Conservation (phyloP, 2,797 vertebrate genomes). For the Melanotaenia maccullochi region DNA sequence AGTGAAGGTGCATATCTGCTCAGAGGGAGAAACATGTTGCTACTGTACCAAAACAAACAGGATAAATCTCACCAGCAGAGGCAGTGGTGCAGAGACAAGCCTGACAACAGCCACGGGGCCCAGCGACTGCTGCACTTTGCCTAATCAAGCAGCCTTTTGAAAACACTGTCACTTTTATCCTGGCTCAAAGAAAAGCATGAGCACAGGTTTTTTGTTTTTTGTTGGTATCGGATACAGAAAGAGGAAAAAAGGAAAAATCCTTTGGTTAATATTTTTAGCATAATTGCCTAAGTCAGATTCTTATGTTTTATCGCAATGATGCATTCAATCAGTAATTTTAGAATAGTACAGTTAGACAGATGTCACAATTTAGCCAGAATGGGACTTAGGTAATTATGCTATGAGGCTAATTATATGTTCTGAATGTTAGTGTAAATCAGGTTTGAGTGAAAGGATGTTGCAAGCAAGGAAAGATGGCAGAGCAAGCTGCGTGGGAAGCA, state of each 20-base stretch:
- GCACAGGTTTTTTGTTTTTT: conserved; percentile 26
- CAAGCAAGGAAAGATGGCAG: conserved; percentile 4
- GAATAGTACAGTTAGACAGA: too few species aligned
- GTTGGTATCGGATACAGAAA: conserved; percentile 36
- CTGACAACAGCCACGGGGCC: conserved; percentile 76
- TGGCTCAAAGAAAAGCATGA: conserved; percentile 33
- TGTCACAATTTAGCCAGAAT: too few species aligned
- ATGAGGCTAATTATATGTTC: neutral
- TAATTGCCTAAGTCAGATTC: too few species aligned
- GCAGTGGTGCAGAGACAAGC: conserved; percentile 71
- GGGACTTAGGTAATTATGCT: too few species aligned
- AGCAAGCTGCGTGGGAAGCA: conserved; percentile 21
- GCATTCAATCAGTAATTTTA: too few species aligned
- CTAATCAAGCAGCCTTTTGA: conserved; percentile 78
- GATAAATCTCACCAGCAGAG: conserved; percentile 77
- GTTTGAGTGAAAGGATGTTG: conserved; percentile 1
- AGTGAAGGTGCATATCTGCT: conserved; percentile 70
- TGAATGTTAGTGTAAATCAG: neutral
- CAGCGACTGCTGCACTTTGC: conserved; percentile 56
- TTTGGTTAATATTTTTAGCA: neutral
- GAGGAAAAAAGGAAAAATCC: conserved; percentile 21
- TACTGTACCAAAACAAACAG: conserved; percentile 78
- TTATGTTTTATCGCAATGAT: too few species aligned
- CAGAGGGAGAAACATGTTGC: conserved; percentile 64
- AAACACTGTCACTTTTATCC: conserved; percentile 67